phyloP scores from a whole-genome alignment of 2,888 invertebrate genomes.

The Tuberolachnus salignus region DNA sequence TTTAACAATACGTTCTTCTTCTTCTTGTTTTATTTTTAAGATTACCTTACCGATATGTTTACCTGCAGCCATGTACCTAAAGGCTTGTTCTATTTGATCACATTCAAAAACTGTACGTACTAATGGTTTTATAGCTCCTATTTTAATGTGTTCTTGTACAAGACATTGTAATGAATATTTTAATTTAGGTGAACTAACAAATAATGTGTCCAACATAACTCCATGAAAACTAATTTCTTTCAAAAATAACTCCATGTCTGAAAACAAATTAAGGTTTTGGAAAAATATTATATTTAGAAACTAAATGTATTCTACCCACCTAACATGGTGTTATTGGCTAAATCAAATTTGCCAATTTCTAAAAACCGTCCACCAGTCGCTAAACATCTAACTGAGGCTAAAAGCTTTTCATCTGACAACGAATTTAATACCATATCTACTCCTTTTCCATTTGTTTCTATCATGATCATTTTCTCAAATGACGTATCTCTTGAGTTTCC shows the following conservation, averaged over 20 bases:
- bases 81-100: slow-evolving; percentile 75
- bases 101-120: slow-evolving; percentile 70
- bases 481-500: slow-evolving; percentile 85
- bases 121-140: slow-evolving; percentile 74
- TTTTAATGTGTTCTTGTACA: slow-evolving; percentile 71
- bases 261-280: slow-evolving; percentile 1
- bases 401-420: slow-evolving; percentile 87
- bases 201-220: slow-evolving; percentile 75
- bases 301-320: slow-evolving; percentile 61
- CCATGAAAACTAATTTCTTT: slow-evolving; percentile 79
- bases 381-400: slow-evolving; percentile 72
- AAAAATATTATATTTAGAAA: not conserved
- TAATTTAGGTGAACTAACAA: slow-evolving; percentile 66
- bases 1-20: slow-evolving; percentile 61
- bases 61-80: slow-evolving; percentile 70
- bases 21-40: slow-evolving; percentile 66
- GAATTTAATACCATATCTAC: slow-evolving; percentile 93
- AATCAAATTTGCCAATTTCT: slow-evolving; percentile 86
- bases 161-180: slow-evolving; percentile 67
- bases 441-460: slow-evolving; percentile 81
- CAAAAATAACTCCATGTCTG: slow-evolving; percentile 71
- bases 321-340: slow-evolving; percentile 71
- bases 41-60: slow-evolving; percentile 83
- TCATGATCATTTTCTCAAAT: slow-evolving; percentile 84
- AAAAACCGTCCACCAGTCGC: slow-evolving; percentile 73